Evolutionary conservation across 2,113 vertebrate species (phyloP).

Genomic region (Zootoca vivipara): DNA sequence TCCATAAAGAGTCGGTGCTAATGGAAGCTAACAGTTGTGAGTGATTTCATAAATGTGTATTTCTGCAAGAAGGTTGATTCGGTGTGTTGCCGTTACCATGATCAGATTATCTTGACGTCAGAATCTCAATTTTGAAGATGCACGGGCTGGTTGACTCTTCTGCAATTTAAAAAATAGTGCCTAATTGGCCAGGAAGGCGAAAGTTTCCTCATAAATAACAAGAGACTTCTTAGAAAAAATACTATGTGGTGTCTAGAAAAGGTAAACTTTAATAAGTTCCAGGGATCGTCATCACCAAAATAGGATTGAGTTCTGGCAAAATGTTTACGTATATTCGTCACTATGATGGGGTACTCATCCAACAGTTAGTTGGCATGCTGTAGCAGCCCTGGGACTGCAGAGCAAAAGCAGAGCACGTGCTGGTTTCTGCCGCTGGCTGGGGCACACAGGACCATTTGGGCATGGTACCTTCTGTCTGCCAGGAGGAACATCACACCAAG

Average conservation of each 20-base stretch:
- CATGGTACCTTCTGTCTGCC: not conserved
- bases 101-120: constrained; percentile 1
- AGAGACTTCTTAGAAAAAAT: not conserved
- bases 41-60: not conserved
- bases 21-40: not conserved
- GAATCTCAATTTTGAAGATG: not conserved
- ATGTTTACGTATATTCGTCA: not conserved
- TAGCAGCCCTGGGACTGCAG: not conserved
- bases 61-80: constrained; percentile 14
- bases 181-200: not conserved
- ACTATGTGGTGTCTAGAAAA: not conserved
- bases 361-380: not conserved
- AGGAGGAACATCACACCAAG: not conserved
- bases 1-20: not conserved
- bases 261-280: not conserved
- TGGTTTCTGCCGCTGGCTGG: not conserved
- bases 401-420: not conserved
- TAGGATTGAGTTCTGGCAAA: not conserved
- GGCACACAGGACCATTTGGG: not conserved
- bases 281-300: not conserved
- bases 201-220: not conserved
- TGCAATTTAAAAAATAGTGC: not conserved
- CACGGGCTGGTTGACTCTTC: not conserved
- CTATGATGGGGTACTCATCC: not conserved
- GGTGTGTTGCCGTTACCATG: not conserved